Conservation (phyloP, 2,113 vertebrate species). For the Carassius auratus region DNA sequence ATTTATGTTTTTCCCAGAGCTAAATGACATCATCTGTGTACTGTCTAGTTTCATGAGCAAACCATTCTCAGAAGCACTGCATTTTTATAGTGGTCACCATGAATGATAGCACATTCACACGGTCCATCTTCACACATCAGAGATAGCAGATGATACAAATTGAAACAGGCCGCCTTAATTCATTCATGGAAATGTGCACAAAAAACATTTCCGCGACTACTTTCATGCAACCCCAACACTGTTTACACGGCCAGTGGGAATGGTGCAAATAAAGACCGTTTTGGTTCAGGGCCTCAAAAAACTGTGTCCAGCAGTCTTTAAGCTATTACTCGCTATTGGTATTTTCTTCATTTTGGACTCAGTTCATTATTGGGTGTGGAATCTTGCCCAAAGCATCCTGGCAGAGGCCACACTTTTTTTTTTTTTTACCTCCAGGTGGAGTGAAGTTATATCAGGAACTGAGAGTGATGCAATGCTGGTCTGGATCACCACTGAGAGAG, state of each 20-base stretch:
- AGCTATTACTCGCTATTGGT: constrained; percentile 48
- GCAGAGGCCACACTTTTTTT: background rate
- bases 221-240: background rate
- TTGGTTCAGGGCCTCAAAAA: constrained; percentile 22
- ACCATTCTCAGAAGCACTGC: background rate
- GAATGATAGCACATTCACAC: background rate
- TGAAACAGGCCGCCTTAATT: background rate
- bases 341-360: constrained; percentile 26
- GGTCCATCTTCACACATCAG: background rate
- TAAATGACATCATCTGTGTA: constrained; percentile 11
- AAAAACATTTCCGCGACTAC: background rate
- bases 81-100: constrained; percentile 20
- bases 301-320: constrained; percentile 22
- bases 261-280: background rate
- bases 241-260: constrained; percentile 9
- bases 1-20: constrained; percentile 14
- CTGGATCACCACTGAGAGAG: background rate
- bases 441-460: constrained; percentile 36
- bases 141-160: background rate
- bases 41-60: constrained; percentile 15
- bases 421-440: background rate
- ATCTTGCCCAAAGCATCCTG: constrained; percentile 5
- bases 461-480: constrained; percentile 13
- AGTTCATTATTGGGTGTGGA: constrained; percentile 32
- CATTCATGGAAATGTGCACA: background rate